A percentile compares a stretch with the other conserved stretches of the same genome.
phyloP scores from a whole-genome alignment of 92 coral and sea anemone species.

The Isaurus tuberculatus region DNA sequence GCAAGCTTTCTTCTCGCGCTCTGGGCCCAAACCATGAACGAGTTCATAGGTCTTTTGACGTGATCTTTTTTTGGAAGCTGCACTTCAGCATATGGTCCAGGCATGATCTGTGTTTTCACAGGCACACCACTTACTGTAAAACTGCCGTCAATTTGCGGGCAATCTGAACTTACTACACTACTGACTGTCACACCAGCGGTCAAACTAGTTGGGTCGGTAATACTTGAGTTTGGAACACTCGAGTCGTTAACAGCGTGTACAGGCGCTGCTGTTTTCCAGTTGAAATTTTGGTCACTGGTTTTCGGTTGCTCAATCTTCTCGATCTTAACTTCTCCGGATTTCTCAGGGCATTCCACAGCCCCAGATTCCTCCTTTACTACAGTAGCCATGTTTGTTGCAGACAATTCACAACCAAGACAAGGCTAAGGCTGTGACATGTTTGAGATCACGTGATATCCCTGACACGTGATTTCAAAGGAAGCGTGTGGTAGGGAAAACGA shows the following conservation, averaged over 20 bases:
- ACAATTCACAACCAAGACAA: conserved; percentile 54
- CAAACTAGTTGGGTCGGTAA: conserved; percentile 69
- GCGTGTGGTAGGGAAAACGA: conserved; percentile 41
- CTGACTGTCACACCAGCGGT: conserved; percentile 70
- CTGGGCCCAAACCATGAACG: conserved; percentile 99
- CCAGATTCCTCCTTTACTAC: conserved; percentile 74
- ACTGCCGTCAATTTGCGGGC: conserved; percentile 84
- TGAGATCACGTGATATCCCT: conserved; percentile 67
- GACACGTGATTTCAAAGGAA: conserved; percentile 85
- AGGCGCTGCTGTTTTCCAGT: conserved; percentile 86
- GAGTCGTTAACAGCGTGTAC: conserved; percentile 77
- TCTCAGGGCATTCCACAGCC: conserved; percentile 84
- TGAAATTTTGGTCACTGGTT: conserved; percentile 90
- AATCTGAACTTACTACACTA: conserved; percentile 81
- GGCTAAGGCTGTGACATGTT: conserved; percentile 83
- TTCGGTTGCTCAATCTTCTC: conserved; percentile 90
- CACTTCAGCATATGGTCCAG: conserved; percentile 91
- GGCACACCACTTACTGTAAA: conserved; percentile 85
- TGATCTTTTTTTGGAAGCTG: conserved; percentile 97
- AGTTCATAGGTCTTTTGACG: conserved; percentile 97
- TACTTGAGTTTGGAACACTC: conserved; percentile 58
- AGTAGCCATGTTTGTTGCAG: conserved; percentile 88
- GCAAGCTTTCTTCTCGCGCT: conserved; percentile 96
- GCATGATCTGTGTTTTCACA: conserved; percentile 88
- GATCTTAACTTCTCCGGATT: conserved; percentile 93